phyloP scores from a whole-genome alignment of 2,113 vertebrate genomes.

The Gambusia holbrooki region DNA sequence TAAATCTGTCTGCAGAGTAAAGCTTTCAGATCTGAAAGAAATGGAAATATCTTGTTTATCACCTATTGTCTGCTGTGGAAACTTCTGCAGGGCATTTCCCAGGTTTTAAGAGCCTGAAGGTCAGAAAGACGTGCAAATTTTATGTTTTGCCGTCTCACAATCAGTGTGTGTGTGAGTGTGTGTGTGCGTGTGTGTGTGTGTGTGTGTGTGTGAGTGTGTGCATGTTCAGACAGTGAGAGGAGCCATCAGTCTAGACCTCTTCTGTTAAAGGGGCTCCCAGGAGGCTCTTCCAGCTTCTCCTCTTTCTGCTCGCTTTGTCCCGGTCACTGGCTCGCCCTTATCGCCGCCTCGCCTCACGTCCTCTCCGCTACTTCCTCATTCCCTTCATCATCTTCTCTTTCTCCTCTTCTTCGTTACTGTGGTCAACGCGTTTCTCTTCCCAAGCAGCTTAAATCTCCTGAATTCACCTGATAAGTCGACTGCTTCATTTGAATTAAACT shows the following conservation, averaged over 20 bases:
- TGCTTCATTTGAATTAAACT: no score
- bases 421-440: neutral
- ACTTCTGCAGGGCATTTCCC: no score
- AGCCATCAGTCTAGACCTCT: constrained; percentile 72
- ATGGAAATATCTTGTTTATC: no score
- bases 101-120: no score
- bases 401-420: constrained; percentile 6
- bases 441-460: neutral
- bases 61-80: no score
- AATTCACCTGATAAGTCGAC: neutral
- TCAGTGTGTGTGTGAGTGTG: constrained; percentile 1
- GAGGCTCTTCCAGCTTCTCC: constrained; percentile 69
- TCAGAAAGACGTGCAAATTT: no score
- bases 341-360: constrained; percentile 43
- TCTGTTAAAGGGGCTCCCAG: constrained; percentile 69
- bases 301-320: constrained; percentile 74
- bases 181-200: constrained; percentile 1
- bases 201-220: constrained; percentile 9
- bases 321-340: constrained; percentile 55
- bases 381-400: constrained; percentile 1
- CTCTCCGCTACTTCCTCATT: constrained; percentile 22
- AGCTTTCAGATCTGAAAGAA: no score
- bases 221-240: constrained; percentile 47
- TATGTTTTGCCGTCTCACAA: no score
- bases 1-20: no score